phyloP scores from a whole-genome alignment of 2,797 vertebrate species.

The Periophthalmus magnuspinnatus region DNA sequence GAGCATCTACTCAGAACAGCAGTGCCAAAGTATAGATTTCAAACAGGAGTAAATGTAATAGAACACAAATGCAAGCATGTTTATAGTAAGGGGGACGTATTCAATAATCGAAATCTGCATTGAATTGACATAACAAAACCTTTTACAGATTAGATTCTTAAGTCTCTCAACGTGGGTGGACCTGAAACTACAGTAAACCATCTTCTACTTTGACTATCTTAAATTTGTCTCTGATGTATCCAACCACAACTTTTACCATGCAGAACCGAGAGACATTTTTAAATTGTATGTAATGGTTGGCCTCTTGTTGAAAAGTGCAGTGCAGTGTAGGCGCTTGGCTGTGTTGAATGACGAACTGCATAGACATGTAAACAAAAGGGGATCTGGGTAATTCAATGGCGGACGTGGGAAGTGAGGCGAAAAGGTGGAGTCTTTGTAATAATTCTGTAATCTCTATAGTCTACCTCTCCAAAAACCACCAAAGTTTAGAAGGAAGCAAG shows the following conservation, averaged over 20 bases:
- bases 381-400: constrained; percentile 65
- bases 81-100: neutral
- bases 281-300: neutral
- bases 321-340: constrained; percentile 28
- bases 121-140: neutral
- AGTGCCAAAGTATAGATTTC: neutral
- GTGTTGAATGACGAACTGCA: constrained; percentile 62
- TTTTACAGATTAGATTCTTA: neutral
- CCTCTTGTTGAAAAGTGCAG: neutral
- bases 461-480: constrained; percentile 37
- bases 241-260: neutral
- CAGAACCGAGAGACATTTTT: neutral
- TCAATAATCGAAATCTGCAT: neutral
- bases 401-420: constrained; percentile 51
- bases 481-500: constrained; percentile 40
- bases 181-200: neutral
- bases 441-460: constrained; percentile 50
- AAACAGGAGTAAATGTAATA: neutral
- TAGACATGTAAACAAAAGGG: constrained; percentile 63
- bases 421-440: constrained; percentile 42
- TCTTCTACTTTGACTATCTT: neutral
- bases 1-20: too few species aligned
- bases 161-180: neutral
- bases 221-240: neutral
- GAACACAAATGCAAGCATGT: neutral